A percentile compares a stretch with the other conserved stretches of the same genome.
These are phyloP conservation scores for Hyla sarda DNA, from an alignment of 2,113 vertebrate species.

Conservation along the genomic window DNA sequence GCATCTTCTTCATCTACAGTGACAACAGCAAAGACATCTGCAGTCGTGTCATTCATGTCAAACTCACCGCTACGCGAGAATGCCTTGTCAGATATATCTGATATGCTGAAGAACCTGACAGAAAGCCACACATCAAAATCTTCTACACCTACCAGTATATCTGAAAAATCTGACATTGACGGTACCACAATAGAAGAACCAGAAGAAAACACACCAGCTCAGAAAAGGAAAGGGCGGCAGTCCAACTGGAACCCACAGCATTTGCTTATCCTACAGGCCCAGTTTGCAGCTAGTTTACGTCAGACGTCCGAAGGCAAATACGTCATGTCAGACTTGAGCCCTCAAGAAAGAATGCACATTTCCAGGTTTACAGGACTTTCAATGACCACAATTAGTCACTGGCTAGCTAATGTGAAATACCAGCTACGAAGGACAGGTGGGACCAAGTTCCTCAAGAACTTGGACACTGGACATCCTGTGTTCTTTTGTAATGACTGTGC, in stretches of 20 bases:
- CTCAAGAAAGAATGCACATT: slow-evolving; percentile 98
- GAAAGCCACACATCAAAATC: slow-evolving; percentile 96
- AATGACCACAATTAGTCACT: slow-evolving; percentile 99
- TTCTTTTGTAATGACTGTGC: slow-evolving; percentile 99
- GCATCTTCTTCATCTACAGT: slow-evolving; percentile 88
- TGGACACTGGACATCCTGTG: slow-evolving; percentile 97
- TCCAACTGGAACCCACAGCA: slow-evolving; percentile 99
- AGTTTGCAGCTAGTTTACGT: slow-evolving; percentile 96
- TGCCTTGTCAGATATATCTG: slow-evolving; percentile 97
- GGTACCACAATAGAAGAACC: slow-evolving; percentile 90
- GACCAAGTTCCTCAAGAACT: slow-evolving; percentile 99
- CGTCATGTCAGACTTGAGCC: slow-evolving; percentile 98
- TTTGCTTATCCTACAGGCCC: slow-evolving; percentile 96
- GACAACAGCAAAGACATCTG: slow-evolving; percentile 93
- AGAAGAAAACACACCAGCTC: slow-evolving; percentile 92
- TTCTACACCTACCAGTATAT: slow-evolving; percentile 95
- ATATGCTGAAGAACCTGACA: slow-evolving; percentile 98
- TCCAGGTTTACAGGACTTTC: slow-evolving; percentile 97
- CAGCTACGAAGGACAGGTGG: slow-evolving; percentile 98
- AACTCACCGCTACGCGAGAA: slow-evolving; percentile 96
- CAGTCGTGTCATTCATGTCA: slow-evolving; percentile 96
- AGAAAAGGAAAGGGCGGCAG: slow-evolving; percentile 98
- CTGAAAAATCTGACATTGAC: slow-evolving; percentile 93
- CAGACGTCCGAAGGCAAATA: slow-evolving; percentile 96
- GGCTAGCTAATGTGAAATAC: slow-evolving; percentile 99